phyloP scores from a whole-genome alignment of 2,113 vertebrate genomes.

The Misgurnus mizolepis region DNA sequence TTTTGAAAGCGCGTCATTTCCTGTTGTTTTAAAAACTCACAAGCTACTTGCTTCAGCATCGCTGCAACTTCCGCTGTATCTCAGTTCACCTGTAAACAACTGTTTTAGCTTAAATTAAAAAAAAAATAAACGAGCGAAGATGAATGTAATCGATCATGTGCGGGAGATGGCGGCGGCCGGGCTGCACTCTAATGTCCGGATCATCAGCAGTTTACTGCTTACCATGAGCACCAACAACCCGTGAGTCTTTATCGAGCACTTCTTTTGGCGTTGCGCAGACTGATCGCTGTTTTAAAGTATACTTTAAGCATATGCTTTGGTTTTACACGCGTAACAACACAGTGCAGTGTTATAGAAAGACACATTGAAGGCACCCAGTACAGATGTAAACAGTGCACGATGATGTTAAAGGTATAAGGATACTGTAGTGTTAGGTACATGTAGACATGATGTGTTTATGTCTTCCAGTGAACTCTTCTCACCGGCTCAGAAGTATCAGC shows the following conservation, averaged over 20 bases:
- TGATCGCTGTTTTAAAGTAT: too few relatives aligned
- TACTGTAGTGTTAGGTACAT: too few relatives aligned
- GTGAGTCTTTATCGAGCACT: constrained; percentile 75
- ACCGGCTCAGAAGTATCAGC: constrained; percentile 95
- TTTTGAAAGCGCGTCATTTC: constrained; percentile 40
- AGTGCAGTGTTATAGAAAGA: too few relatives aligned
- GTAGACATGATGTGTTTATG: too few relatives aligned
- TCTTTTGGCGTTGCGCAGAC: too few relatives aligned
- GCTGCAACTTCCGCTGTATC: background rate
- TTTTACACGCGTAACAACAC: too few relatives aligned
- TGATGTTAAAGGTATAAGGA: too few relatives aligned
- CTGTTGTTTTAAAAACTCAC: constrained; percentile 40
- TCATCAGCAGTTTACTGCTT: constrained; percentile 91
- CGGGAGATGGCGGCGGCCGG: constrained; percentile 95
- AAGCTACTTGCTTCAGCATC: background rate
- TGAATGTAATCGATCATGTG: constrained; percentile 93
- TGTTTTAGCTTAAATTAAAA: background rate
- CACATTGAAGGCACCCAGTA: too few relatives aligned
- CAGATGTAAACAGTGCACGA: too few relatives aligned
- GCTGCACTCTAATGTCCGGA: constrained; percentile 95
- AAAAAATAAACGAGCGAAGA: constrained; percentile 52
- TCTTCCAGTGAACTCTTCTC: constrained; percentile 89
- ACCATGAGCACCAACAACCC: constrained; percentile 99
- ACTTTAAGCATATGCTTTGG: too few relatives aligned
- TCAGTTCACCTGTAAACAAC: background rate